Conservation (phyloP, 1,140 invertebrate species). For the Chironomus striatipennis region DNA sequence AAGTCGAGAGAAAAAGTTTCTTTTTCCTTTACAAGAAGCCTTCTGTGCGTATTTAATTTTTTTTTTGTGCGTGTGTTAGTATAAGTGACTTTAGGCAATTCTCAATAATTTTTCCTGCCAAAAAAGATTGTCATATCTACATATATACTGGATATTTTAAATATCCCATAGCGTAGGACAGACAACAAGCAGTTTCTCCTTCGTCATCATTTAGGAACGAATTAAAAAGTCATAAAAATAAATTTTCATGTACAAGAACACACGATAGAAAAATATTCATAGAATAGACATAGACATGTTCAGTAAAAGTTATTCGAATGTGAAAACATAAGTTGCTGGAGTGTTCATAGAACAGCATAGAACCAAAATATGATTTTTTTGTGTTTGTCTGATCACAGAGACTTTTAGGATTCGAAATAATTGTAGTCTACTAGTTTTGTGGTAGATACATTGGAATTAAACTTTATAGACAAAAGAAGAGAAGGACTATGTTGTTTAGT, state of each 20-base stretch:
- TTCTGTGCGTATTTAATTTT: too few relatives aligned
- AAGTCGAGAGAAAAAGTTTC: background rate
- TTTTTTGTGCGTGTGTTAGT: background rate
- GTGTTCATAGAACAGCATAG: too few relatives aligned
- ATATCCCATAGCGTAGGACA: background rate
- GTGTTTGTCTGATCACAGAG: background rate
- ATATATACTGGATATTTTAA: background rate
- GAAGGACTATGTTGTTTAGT: too few relatives aligned
- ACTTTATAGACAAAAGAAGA: background rate
- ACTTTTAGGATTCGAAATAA: background rate
- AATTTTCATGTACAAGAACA: background rate
- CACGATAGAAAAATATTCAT: background rate
- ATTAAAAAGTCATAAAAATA: conserved; percentile 23
- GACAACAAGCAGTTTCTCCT: background rate
- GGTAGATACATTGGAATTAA: background rate
- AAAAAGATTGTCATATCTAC: background rate
- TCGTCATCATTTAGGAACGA: conserved; percentile 14
- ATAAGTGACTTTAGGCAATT: background rate
- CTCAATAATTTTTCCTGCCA: background rate
- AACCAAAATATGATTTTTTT: background rate
- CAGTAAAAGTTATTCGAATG: too few relatives aligned
- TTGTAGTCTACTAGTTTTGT: background rate
- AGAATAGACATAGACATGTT: background rate
- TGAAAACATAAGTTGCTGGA: too few relatives aligned
- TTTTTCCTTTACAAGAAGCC: background rate